Base-by-base conservation (phyloP, 2,888 invertebrate species). In the Melikaiella ostensackeni region DNA sequence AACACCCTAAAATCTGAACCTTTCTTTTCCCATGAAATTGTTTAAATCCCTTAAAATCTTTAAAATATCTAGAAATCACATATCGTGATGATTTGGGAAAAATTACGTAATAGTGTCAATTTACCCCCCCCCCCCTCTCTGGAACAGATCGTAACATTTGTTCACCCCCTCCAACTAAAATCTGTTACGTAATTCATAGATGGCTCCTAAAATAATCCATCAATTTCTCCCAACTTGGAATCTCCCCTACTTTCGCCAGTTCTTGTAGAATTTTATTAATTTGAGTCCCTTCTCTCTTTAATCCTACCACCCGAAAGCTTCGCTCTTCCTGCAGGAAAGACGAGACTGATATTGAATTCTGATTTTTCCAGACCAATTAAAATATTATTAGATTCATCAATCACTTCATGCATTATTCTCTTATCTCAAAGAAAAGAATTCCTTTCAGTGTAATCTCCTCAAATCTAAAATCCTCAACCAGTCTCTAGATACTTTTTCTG, bases 391-490 rank as follows among this genome's bases (percentile, higher is more conserved):
- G 38, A 64, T 13, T 35, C 64, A 38, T 21, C 64, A 64, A 64
- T 64, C 38, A 38, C 38, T 64, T 64, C 13, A 21, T 64, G 13
- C 64, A 64, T 64, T 24, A 38, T 64, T 64, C 24, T 42, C 64
- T 21, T 42, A 64, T 64, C n/a, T 42, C 42, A 24, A 21, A 27
- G 13, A 5, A 1, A 57, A 24, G 13, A 24, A 57, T 57, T 57
- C 24, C 1, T 55, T n/a, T 55, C 50, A 6, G 1, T 21, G 5
- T 24, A 13, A 27, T 11, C 24, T 57, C 11, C 57, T 24, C 13
- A 57, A 57, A 57, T 57, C 57, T 21, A 5, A 57, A 57, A 24
- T 24, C 24, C n/a, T 1, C 11, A 21, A 57, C 13, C 42, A 21
- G 21, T 11, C 57, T 57, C 11, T 24, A 57, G 24, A 57, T 57